Percentiles rank a stretch among this genome's conserved stretches.
phyloP scores from a whole-genome alignment of 2,113 vertebrate genomes.

The Globicephala melas region DNA sequence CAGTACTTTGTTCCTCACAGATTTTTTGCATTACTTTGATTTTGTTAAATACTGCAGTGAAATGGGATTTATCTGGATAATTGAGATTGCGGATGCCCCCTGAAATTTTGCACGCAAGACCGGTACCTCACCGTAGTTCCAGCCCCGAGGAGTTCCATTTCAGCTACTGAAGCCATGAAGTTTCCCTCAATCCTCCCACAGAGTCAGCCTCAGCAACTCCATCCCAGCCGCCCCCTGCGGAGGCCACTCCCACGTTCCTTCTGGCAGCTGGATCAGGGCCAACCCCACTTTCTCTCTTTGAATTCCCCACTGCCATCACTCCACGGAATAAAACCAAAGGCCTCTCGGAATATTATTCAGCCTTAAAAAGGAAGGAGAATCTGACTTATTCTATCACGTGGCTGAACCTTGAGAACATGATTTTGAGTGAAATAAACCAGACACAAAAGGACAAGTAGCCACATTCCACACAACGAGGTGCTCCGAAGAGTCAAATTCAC shows the following conservation, averaged over 20 bases:
- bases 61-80: not conserved
- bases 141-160: not conserved
- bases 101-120: not conserved
- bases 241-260: not conserved
- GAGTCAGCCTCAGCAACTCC: too few relatives aligned
- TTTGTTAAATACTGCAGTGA: not conserved
- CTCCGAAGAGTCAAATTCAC: accelerated
- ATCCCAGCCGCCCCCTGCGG: accelerated
- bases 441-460: not conserved
- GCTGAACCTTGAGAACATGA: accelerated
- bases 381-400: accelerated
- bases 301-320: not conserved
- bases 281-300: not conserved
- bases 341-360: not conserved
- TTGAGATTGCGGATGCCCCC: accelerated
- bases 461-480: accelerated
- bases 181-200: accelerated
- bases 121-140: accelerated
- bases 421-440: accelerated
- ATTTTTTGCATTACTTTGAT: not conserved
- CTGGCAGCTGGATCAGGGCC: not conserved
- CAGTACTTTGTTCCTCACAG: not conserved
- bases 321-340: not conserved
- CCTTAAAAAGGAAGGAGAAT: not conserved
- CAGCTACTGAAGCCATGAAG: not conserved